Base-by-base conservation (phyloP, 2,113 vertebrate genomes). In the Lampris incognitus region DNA sequence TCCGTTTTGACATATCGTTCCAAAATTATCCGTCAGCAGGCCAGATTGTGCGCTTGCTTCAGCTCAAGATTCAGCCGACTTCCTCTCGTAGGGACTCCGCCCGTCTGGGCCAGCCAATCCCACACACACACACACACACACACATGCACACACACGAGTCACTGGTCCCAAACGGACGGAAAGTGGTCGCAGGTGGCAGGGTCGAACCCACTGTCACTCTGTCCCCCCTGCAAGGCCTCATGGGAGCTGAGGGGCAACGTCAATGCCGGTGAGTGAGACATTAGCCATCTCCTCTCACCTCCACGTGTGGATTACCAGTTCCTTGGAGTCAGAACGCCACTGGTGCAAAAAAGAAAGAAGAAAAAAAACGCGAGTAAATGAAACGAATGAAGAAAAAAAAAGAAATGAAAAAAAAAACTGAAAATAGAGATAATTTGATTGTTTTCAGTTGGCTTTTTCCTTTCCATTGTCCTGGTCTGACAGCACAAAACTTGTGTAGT, bases 391-490 rank as follows among this genome's bases (percentile, higher is more conserved):
- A 7, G 9, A 54, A 69, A 38, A 9, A 13, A 52, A 82, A 82
- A 56, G 9, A 50, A 81, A 69, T 76, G 73, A 89, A 84, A 89
- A 52, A 82, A 82, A 56, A 10, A 50, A 81, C 71, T 76, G 73
- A 89, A 84, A 89, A 78, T 48, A 79, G 52, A 79, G 7, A 59
- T 13, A 79, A 68, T 76, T 65, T 76, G 81, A 88, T 87, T 85
- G 87, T 85, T 90, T 88, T 85, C 78, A 78, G 76, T 86, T 87
- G 88, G 79, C 83, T 86, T 91, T 84, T 85, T 74, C 24, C 84
- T 83, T 87, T 89, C 87, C 74, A 46, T 84, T 78, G 73, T 89
- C 65, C 74, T 49, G 51, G 66, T 72, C 76, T 41, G 84, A 83
- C 65, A 71, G 58, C 83, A 70, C 58, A 58, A 61, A 24, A 60